Evolutionary conservation across 2,113 vertebrate species (phyloP).

Genomic region (Alethe diademata): DNA sequence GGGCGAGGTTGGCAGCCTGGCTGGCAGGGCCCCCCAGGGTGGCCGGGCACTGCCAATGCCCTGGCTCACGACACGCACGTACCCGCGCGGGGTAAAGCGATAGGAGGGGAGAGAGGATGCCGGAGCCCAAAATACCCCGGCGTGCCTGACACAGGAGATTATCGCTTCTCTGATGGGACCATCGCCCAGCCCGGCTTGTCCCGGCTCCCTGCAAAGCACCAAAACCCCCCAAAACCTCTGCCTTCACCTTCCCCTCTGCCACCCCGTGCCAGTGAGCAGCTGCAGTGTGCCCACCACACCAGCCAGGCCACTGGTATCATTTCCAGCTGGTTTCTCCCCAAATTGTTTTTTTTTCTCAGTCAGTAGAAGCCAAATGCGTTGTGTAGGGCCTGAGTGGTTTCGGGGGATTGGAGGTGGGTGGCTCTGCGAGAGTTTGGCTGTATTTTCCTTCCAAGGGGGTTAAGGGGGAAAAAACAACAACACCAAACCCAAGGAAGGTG

Average conservation of each 20-base stretch:
- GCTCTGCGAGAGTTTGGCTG: neutral
- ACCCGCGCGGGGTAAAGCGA: conserved; percentile 56
- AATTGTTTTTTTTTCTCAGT: neutral
- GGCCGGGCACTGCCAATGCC: conserved; percentile 49
- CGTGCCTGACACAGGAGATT: conserved; percentile 62
- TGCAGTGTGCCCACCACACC: rapidly evolving
- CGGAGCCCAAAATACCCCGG: conserved; percentile 62
- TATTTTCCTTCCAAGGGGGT: neutral
- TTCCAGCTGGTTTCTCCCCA: neutral
- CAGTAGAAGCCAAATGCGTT: neutral
- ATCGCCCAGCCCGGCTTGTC: neutral
- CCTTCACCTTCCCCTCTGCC: neutral
- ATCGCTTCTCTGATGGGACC: conserved; percentile 10
- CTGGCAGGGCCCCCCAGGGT: neutral
- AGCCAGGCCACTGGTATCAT: neutral
- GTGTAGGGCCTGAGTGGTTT: neutral
- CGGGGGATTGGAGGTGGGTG: neutral
- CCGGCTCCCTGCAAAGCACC: neutral
- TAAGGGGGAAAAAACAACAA: neutral
- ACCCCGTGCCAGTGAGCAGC: rapidly evolving
- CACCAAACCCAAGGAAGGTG: neutral
- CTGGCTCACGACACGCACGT: conserved; percentile 57
- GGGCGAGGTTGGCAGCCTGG: neutral
- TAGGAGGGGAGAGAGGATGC: conserved; percentile 56
- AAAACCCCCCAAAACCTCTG: neutral